Conservation (phyloP, 2,888 invertebrate species). For the Cephus sareptanus region DNA sequence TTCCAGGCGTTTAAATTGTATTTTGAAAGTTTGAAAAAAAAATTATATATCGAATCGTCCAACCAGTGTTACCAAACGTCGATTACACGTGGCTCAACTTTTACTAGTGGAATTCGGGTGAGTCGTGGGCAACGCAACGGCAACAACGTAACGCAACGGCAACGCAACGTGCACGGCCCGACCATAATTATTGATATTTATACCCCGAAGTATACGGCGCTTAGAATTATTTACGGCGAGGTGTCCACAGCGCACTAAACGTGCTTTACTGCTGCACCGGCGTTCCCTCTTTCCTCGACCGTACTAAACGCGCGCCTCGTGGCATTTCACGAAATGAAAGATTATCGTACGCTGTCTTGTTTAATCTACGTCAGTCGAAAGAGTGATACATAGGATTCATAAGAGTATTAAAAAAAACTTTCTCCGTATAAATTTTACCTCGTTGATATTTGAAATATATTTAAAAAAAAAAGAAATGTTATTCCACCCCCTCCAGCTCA, state of each 20-base stretch:
- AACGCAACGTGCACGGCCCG: constrained; percentile 12
- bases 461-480: no score
- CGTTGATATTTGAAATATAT: background rate
- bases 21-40: background rate
- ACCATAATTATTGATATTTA: constrained; percentile 46
- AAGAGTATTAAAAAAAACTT: background rate
- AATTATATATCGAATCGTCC: background rate
- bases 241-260: constrained; percentile 36
- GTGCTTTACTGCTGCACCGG: constrained; percentile 38
- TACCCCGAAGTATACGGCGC: constrained; percentile 22
- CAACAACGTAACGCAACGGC: no score
- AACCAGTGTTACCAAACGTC: background rate
- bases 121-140: background rate
- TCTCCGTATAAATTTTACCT: background rate
- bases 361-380: background rate
- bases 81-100: background rate
- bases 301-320: background rate
- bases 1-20: background rate
- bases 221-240: constrained; percentile 41
- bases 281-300: constrained; percentile 22
- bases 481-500: background rate
- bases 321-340: background rate
- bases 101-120: background rate
- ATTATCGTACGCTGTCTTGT: background rate
- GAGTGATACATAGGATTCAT: background rate